Evolutionary conservation across 2,113 vertebrate species (phyloP).

Genomic region (Phaetusa simplex): DNA sequence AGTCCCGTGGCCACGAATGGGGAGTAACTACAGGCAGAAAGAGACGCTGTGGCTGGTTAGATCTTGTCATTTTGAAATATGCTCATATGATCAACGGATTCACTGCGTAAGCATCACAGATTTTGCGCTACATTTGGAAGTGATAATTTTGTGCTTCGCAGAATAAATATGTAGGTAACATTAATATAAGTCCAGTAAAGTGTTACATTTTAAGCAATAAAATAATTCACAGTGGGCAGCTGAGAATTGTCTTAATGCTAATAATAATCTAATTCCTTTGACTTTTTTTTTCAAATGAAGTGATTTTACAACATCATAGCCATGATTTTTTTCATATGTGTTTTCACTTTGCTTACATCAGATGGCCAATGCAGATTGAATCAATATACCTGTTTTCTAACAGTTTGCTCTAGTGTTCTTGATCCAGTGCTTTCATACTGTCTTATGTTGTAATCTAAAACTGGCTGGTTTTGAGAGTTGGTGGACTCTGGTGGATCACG

Average conservation of each 20-base stretch:
- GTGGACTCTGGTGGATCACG: not conserved
- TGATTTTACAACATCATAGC: not conserved
- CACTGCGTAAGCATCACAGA: conserved; percentile 87
- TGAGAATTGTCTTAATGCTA: not conserved
- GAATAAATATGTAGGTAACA: conserved; percentile 74
- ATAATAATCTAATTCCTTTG: not conserved
- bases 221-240: not conserved
- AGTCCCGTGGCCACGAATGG: conserved; percentile 93
- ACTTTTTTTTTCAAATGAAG: not conserved
- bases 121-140: conserved; percentile 70
- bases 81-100: conserved; percentile 99
- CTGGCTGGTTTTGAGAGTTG: not conserved
- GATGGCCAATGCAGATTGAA: not conserved
- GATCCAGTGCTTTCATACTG: not conserved
- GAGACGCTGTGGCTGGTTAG: conserved; percentile 95
- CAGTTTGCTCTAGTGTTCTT: not conserved
- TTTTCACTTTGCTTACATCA: not conserved
- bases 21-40: conserved; percentile 97
- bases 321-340: not conserved
- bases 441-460: not conserved
- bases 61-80: conserved; percentile 92
- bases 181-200: conserved; percentile 63
- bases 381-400: not conserved
- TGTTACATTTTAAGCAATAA: conserved; percentile 51
- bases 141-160: conserved; percentile 65